phyloP scores from a whole-genome alignment of 2,888 invertebrate species.

The Orthosia incerta region DNA sequence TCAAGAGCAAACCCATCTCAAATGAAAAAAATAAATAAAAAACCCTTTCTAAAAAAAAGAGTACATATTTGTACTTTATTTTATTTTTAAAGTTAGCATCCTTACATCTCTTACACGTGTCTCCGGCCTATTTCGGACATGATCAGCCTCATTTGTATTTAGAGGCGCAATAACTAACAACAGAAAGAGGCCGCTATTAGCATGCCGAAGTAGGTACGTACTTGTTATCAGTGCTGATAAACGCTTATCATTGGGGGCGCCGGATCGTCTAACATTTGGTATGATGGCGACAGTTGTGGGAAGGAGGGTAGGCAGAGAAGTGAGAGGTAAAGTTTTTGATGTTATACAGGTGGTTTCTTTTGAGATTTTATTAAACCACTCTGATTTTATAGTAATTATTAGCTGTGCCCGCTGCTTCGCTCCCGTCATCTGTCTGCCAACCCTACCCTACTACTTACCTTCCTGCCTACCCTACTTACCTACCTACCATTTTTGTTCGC shows the following conservation, averaged over 20 bases:
- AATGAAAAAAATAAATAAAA: too few relatives aligned
- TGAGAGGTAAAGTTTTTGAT: not conserved
- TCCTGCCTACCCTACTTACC: too few relatives aligned
- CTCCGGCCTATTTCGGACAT: slow-evolving; percentile 19
- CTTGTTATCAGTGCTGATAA: slow-evolving; percentile 54
- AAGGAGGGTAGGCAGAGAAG: not conserved
- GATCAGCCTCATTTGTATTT: slow-evolving; percentile 40
- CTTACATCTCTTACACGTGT: slow-evolving; percentile 24
- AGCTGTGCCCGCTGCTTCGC: too few relatives aligned
- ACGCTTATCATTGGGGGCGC: slow-evolving; percentile 57
- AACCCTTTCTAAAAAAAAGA: too few relatives aligned
- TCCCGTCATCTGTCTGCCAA: too few relatives aligned
- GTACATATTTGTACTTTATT: too few relatives aligned
- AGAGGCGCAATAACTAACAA: slow-evolving; percentile 36
- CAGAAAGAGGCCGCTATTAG: slow-evolving; percentile 42
- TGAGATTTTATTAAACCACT: too few relatives aligned
- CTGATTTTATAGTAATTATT: too few relatives aligned
- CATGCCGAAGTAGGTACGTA: slow-evolving; percentile 34
- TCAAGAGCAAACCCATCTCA: too few relatives aligned
- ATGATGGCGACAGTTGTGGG: slow-evolving; percentile 3
- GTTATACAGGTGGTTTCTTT: not conserved
- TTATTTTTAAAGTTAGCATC: too few relatives aligned
- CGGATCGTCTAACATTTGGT: slow-evolving; percentile 45
- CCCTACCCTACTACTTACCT: too few relatives aligned
- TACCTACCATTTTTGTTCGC: too few relatives aligned